Conservation (phyloP, 64 coral and sea anemone species). For the Porites australiensis region DNA sequence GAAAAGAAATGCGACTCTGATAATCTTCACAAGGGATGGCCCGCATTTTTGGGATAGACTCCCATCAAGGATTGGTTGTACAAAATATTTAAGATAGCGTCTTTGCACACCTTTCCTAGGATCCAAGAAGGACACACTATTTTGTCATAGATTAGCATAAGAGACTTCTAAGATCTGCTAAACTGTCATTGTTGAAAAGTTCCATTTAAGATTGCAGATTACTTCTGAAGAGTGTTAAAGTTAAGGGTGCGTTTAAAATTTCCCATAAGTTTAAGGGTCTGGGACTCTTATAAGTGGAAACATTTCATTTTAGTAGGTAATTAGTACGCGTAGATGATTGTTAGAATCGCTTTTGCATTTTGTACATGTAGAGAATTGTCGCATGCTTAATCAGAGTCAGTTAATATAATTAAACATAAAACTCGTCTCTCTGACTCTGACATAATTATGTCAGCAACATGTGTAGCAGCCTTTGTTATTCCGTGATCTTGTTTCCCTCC, state of each 20-base stretch:
- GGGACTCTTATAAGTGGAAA: conserved; percentile 13
- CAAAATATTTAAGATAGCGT: conserved; percentile 24
- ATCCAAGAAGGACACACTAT: neutral
- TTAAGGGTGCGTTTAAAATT: neutral
- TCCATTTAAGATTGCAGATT: no score
- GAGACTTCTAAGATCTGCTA: no score
- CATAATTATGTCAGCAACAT: neutral
- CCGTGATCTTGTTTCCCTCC: neutral
- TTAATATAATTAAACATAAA: neutral
- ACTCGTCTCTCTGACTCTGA: neutral
- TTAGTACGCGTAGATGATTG: conserved; percentile 6
- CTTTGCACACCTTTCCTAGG: neutral
- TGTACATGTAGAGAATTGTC: conserved; percentile 16
- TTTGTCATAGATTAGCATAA: no score
- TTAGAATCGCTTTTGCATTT: conserved; percentile 41
- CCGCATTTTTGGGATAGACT: neutral
- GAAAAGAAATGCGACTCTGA: neutral
- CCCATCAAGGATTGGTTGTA: neutral
- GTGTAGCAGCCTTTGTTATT: neutral
- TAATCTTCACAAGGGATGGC: neutral
- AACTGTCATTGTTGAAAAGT: no score
- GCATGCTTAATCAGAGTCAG: neutral
- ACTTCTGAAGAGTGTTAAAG: neutral
- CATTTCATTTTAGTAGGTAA: conserved; percentile 28
- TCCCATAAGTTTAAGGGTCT: conserved; percentile 7